These are phyloP conservation scores for Stenolophus ochropezus DNA, from an alignment of 2,888 invertebrate species.

Conservation along the genomic window DNA sequence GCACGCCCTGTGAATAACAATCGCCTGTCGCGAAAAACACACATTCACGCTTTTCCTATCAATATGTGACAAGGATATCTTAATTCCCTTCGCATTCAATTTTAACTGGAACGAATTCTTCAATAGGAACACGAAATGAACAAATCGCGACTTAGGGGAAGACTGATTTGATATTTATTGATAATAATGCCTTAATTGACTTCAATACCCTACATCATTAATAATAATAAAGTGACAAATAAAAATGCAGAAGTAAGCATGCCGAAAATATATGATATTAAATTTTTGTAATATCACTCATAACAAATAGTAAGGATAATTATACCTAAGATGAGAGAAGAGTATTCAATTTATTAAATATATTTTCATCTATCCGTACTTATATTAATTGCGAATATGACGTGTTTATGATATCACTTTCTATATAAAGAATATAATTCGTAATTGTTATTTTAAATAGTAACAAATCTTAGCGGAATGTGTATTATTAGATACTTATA, in stretches of 20 bases:
- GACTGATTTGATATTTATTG: background rate
- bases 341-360: no score
- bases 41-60: slow-evolving; percentile 30
- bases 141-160: background rate
- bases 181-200: background rate
- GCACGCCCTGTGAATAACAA: slow-evolving; percentile 52
- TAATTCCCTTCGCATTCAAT: background rate
- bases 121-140: slow-evolving; percentile 1
- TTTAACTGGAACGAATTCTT: slow-evolving; percentile 31
- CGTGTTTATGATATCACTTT: no score
- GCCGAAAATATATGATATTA: no score
- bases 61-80: slow-evolving; percentile 41
- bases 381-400: no score
- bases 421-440: no score
- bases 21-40: slow-evolving; percentile 43
- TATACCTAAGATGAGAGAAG: no score
- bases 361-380: no score
- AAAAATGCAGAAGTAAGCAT: background rate
- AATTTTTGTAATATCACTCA: no score
- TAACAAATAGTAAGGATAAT: no score
- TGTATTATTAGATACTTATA: background rate
- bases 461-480: background rate
- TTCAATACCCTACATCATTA: background rate
- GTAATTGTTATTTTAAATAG: background rate
- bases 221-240: background rate